Base-by-base conservation (phyloP, 2,113 vertebrate species). In the Acanthisitta chloris region DNA sequence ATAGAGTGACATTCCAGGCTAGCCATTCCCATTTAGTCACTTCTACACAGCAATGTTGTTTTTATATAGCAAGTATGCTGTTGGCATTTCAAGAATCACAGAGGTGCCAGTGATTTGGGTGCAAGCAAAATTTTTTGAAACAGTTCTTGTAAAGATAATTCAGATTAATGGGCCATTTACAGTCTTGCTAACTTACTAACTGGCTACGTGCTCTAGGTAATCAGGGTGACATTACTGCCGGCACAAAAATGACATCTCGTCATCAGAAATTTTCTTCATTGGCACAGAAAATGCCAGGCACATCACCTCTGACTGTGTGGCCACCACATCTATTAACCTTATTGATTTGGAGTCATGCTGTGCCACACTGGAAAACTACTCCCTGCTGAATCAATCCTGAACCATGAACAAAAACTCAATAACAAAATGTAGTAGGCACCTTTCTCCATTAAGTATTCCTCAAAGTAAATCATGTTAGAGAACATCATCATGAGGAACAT, bases 301-400 rank as follows among this genome's bases (percentile, higher is more conserved):
- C 97, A 98, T 98, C 98, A 98, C 98, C 98, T 98, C 99, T 99
- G 98, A 99, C 99, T 98, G 98, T 96, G 97, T 98, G 98, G 98
- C 98, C 98, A 98, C 98, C 98, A 98, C 98, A 98, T 98, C 99
- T 99, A 98, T 99, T 99, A 99, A 99, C 99, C 98, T 99, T 99
- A 99, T 99, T 99, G 99, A 99, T 99, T 98, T 98, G 98, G 97
- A 98, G 95, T 97, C 99, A 95, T 93, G 98, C 98, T 99, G 99
- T 98, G 98, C 94, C 98, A 97, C 98, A 98, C 98, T 98, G 98
- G 98, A 98, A 98, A 98, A 98, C 98, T 98, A 73, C 98, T 98
- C 98, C 98, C 98, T 95, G 98, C 98, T 98, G 98, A 97, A 99
- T 99, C 99, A 98, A 99, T 99, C 98, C 98, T 98, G 94, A 96